Conservation (phyloP, 2,797 vertebrate species). For the Taenioides sp. region DNA sequence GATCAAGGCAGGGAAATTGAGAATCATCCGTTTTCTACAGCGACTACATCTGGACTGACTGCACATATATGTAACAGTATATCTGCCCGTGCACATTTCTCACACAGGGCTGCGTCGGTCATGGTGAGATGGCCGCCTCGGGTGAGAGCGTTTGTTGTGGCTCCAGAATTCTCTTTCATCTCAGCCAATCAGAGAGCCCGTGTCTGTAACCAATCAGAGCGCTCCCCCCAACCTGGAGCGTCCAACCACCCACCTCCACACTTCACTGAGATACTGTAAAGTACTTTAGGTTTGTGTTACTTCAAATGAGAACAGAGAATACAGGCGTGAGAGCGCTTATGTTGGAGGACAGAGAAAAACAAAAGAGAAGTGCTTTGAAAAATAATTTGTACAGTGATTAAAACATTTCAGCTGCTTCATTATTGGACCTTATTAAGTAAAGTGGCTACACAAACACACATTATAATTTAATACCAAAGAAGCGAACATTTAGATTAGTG, state of each 20-base stretch:
- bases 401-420: background rate
- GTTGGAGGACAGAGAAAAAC: background rate
- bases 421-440: background rate
- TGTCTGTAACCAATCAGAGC: too few species aligned
- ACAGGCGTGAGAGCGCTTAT: background rate
- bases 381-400: background rate
- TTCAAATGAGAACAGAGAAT: background rate
- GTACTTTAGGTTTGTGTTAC: too few species aligned
- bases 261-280: too few species aligned
- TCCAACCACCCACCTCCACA: too few species aligned
- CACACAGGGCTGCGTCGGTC: conserved; percentile 52
- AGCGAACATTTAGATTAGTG: too few species aligned
- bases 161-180: too few species aligned
- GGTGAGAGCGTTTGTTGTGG: conserved; percentile 10
- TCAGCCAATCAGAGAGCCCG: too few species aligned
- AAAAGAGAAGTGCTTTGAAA: background rate
- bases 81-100: conserved; percentile 34
- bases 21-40: too few species aligned
- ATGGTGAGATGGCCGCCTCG: conserved; percentile 29
- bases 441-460: too few species aligned
- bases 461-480: too few species aligned
- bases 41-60: background rate
- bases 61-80: background rate
- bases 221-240: too few species aligned
- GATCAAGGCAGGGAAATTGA: too few species aligned